These are phyloP conservation scores for Mormyrus proboscirostris DNA, from an alignment of 2,797 vertebrate genomes.

Conservation along the genomic window DNA sequence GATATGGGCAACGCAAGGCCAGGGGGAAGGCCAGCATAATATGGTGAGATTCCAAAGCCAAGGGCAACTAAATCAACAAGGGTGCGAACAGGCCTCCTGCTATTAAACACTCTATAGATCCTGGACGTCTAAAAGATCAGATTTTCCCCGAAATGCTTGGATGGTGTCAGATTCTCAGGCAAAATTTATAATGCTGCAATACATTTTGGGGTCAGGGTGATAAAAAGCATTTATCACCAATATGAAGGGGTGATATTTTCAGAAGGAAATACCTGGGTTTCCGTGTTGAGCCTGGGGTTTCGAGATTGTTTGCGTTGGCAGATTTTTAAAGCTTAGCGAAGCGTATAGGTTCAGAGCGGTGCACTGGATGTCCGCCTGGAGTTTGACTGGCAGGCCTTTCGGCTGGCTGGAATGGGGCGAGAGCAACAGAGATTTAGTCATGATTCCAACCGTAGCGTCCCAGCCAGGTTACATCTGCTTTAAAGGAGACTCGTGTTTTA, in stretches of 20 bases:
- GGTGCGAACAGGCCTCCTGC: not conserved
- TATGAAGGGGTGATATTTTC: not conserved
- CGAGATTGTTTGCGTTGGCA: not conserved
- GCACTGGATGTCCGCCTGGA: not conserved
- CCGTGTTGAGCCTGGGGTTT: not conserved
- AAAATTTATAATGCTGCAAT: not conserved
- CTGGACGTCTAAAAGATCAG: not conserved
- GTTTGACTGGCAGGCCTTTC: not conserved
- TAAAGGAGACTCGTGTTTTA: not conserved
- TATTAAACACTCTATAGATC: not conserved
- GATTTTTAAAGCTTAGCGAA: not conserved
- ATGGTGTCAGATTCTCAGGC: not conserved
- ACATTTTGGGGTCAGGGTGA: slow-evolving; percentile 3
- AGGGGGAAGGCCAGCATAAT: not conserved
- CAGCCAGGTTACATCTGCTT: not conserved
- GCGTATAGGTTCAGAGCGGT: not conserved
- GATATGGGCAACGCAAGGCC: not conserved
- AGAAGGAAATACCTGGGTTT: not conserved
- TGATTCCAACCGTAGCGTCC: not conserved
- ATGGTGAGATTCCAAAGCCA: not conserved
- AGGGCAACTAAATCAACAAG: not conserved
- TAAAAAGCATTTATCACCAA: not conserved
- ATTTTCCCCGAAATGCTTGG: not conserved
- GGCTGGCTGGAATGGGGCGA: not conserved
- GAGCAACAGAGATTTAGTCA: not conserved